These are phyloP conservation scores for Drosophila kuntzei DNA, from an alignment of 2,888 invertebrate genomes.

Conservation along the genomic window DNA sequence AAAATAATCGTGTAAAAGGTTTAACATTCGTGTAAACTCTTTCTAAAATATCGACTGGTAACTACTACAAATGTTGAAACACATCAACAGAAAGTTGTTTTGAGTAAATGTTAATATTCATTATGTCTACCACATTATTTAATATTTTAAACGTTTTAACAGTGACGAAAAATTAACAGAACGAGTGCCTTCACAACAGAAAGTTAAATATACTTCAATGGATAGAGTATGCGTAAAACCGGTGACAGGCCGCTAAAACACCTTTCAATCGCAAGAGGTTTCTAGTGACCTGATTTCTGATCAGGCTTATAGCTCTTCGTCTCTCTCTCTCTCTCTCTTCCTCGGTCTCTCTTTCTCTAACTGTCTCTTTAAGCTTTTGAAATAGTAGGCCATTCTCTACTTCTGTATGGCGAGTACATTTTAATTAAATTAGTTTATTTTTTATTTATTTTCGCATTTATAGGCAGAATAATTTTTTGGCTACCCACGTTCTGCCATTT, in stretches of 20 bases:
- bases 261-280: conserved; percentile 6
- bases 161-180: not conserved
- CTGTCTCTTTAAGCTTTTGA: conserved; percentile 1
- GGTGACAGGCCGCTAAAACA: conserved; percentile 25
- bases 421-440: conserved; percentile 74
- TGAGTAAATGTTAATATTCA: too few relatives aligned
- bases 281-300: conserved; percentile 26
- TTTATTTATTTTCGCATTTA: conserved; percentile 51
- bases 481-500: conserved; percentile 18
- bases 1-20: not conserved
- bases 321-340: not conserved
- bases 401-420: conserved; percentile 33
- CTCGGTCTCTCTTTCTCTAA: not conserved
- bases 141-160: too few relatives aligned
- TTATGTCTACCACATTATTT: too few relatives aligned
- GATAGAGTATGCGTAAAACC: conserved; percentile 28
- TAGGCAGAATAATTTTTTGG: conserved; percentile 29
- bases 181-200: not conserved
- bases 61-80: too few relatives aligned
- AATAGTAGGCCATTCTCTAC: conserved; percentile 21
- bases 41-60: too few relatives aligned
- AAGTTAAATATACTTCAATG: not conserved
- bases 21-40: not conserved
- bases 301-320: not conserved
- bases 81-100: too few relatives aligned